Base-by-base conservation (phyloP, 2,888 invertebrate species). In the Dioctria linearis region DNA sequence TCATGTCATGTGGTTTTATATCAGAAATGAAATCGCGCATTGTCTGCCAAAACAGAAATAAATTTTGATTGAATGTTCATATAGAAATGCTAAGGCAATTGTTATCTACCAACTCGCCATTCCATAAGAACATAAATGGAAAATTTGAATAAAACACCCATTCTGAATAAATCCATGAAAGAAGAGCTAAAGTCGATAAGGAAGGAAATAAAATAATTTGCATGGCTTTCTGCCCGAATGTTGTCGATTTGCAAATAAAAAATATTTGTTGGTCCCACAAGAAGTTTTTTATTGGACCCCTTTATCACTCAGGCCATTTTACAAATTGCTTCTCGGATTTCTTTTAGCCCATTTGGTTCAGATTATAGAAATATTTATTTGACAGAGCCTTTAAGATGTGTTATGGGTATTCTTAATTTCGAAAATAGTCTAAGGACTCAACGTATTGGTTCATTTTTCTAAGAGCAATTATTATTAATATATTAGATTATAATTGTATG, bases 251-350 rank as follows among this genome's bases (percentile, higher is more conserved):
- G 73, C 40, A 57, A 73, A 73, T 73, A 73, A 57, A 71, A 73
- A 54, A 73, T 69, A 51, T 25, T 69, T 51, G 49, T 51, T 37
- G 25, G 49, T 69, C 51, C 51, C 73, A 9, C 40, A 59, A 42
- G 57, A 73, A 73, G 3, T 73, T 73, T 65, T 73, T 73, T 73
- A 73, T 73, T 73, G 61, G 42, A 71, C 65, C 65, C 67, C 66
- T 81, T 73, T 73, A 81, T 81, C 79, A 81, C 79, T 81, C 66
- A 65, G 79, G 73, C 79, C 73, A 81, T 81, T 81, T 75, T 71
- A 63, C 4, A 75, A 81, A 81, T 81, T 79, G 66, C 79, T 73
- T 49, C 51, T 67, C 59, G 79, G 66, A 66, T 79, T 81, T 67
- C 67, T 75, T 81, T 81, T 63, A 43, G 73, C 39, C 78, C 65